phyloP scores from a whole-genome alignment of 2,797 vertebrate genomes.

The Pogoniulus pusillus region DNA sequence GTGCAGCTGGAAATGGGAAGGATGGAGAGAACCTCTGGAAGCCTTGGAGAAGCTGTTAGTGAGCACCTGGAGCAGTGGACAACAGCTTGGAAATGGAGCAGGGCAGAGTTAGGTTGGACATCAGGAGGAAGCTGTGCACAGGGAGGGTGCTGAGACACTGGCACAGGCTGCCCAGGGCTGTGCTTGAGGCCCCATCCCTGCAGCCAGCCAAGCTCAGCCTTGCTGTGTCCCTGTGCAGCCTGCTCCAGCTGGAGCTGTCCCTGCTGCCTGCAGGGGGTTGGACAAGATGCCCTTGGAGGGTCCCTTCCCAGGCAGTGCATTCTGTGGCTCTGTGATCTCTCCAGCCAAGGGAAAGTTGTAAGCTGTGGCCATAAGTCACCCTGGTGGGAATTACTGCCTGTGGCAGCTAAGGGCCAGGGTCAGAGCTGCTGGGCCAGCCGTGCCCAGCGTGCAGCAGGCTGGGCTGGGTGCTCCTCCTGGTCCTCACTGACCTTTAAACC shows the following conservation, averaged over 20 bases:
- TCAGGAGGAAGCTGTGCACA: too few species aligned
- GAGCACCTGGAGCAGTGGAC: background rate
- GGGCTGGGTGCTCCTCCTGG: background rate
- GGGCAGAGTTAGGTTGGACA: too few species aligned
- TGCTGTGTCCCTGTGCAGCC: too few species aligned
- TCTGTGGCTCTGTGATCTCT: background rate
- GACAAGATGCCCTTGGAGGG: too few species aligned
- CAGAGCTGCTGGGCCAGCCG: background rate
- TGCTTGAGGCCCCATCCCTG: too few species aligned
- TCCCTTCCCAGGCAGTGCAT: too few species aligned
- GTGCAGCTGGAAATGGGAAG: background rate
- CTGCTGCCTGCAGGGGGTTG: too few species aligned
- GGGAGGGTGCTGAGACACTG: too few species aligned
- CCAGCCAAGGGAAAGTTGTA: background rate
- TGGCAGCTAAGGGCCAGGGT: background rate
- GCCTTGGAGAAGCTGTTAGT: background rate
- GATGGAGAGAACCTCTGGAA: background rate
- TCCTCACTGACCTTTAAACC: constrained; percentile 14
- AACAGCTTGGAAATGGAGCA: too few species aligned
- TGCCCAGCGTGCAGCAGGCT: background rate
- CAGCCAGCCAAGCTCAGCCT: too few species aligned
- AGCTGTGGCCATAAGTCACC: background rate
- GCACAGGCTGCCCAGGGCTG: too few species aligned
- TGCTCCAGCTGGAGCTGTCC: too few species aligned
- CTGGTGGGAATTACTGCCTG: background rate